Base-by-base conservation (phyloP, 2,888 invertebrate species). In the Alsophila aescularia region DNA sequence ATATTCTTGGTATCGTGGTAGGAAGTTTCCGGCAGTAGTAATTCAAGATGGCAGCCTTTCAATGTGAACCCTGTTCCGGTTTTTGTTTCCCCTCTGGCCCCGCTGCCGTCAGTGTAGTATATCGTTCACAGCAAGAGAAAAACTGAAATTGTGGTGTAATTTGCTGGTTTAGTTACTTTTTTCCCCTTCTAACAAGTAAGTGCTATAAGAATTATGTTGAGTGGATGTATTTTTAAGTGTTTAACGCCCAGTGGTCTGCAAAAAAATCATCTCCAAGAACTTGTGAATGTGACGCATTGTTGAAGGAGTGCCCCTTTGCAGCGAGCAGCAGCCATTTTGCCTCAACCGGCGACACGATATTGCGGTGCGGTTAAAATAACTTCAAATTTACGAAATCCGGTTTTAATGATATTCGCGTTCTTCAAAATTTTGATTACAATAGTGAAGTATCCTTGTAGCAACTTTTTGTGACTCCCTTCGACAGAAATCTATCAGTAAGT, bases 271-370 rank as follows among this genome's bases (percentile, higher is more conserved):
- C 62, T 58, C 70, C 67, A 75, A 72, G 75, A 78, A 80, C 79
- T 75, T 83, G 88, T 88, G 86, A 86, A 79, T 92, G 92, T 93
- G 93, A 93, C 93, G 93, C 93, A 93, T 93, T 83, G 89, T 93
- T 83, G 89, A 90, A 92, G 93, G 93, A 93, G 93, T 93, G 93
- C 87, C 93, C 84, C 79, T 87, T 45, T 76, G 82, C 83, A 91
- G 92, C 92, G 92, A 92, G 82, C 83, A 91, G 92, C 92, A 92
- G 92, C 92, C 92, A 92, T 92, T 92, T 92, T 92, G 91, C 89
- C 77, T 77, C 81, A 83, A 75, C 91, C 92, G 92, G 92, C 91
- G 84, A 87, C 91, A 91, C 92, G 89, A 87, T 89, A 85, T 85
- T 79, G 78, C 83, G 79, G 88, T 81, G 90, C 79, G 88, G 85